Evolutionary conservation across 2,113 vertebrate species (phyloP).

Genomic region (Aspiorhynchus laticeps): DNA sequence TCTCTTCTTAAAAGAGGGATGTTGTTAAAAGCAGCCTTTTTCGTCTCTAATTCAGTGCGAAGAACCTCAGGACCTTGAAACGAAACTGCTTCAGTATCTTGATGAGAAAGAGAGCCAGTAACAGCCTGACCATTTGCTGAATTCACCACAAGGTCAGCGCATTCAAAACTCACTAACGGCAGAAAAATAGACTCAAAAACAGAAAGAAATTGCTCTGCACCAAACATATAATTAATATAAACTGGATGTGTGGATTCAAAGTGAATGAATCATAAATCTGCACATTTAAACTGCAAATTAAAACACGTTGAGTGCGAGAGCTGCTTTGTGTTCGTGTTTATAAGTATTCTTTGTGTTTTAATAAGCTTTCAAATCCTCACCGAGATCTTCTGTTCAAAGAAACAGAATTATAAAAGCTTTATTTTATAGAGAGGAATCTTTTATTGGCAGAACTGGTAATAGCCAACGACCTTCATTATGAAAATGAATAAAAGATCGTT

Average conservation of each 20-base stretch:
- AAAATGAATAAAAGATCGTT: neutral
- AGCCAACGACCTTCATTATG: neutral
- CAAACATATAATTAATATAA: neutral
- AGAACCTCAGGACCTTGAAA: neutral
- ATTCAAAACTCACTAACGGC: neutral
- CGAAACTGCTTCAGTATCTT: neutral
- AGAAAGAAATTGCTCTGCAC: neutral
- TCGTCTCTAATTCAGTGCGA: neutral
- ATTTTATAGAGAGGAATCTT: neutral
- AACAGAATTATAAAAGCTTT: neutral
- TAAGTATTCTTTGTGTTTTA: neutral
- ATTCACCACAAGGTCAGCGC: neutral
- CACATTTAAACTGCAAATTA: neutral
- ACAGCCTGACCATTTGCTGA: neutral
- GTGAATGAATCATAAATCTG: neutral
- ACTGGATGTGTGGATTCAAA: neutral
- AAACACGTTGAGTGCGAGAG: neutral
- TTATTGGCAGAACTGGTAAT: neutral
- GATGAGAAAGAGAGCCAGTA: neutral
- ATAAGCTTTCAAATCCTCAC: neutral
- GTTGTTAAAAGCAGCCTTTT: neutral
- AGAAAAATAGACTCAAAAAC: neutral
- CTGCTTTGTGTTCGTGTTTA: neutral
- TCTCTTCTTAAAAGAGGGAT: neutral
- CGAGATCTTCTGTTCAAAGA: neutral